These are phyloP conservation scores for Amphiprion percula DNA, from an alignment of 2,113 vertebrate genomes.

Conservation along the genomic window DNA sequence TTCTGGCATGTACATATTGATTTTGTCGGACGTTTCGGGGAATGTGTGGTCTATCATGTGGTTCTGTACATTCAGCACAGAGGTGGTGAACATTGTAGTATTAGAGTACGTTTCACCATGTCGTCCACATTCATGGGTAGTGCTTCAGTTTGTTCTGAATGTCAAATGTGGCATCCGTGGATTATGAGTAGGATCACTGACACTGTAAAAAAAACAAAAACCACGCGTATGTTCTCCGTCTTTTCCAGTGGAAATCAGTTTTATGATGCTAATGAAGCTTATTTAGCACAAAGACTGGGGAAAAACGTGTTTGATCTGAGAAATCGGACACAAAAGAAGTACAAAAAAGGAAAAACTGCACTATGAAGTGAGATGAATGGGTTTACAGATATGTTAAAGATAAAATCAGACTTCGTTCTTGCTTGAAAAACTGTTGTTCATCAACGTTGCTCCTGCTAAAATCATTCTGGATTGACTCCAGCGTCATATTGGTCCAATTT, in stretches of 20 bases:
- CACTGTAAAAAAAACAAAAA: conserved; percentile 24
- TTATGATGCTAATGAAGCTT: neutral
- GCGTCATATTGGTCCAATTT: too few species aligned
- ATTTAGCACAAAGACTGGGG: conserved; percentile 3
- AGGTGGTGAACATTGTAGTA: conserved; percentile 54
- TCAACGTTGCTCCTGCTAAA: too few species aligned
- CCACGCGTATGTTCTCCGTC: neutral
- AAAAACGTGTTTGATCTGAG: neutral
- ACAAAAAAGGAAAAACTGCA: too few species aligned
- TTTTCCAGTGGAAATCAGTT: conserved; percentile 1
- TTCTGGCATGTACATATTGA: conserved; percentile 75
- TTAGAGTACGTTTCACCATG: conserved; percentile 55
- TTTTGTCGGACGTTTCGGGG: conserved; percentile 57
- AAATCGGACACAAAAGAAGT: too few species aligned
- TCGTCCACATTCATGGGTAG: conserved; percentile 40
- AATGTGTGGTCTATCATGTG: conserved; percentile 52
- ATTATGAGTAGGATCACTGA: conserved; percentile 35
- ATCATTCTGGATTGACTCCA: too few species aligned
- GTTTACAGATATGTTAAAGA: too few species aligned
- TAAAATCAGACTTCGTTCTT: too few species aligned
- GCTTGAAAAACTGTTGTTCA: too few species aligned
- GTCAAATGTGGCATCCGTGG: conserved; percentile 49
- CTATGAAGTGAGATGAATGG: too few species aligned
- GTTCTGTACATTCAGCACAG: conserved; percentile 60
- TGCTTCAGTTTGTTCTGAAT: conserved; percentile 57